A percentile compares a stretch with the other conserved stretches of the same genome.
Conservation (phyloP, 2,888 invertebrate species). For the Parnassius smintheus region DNA sequence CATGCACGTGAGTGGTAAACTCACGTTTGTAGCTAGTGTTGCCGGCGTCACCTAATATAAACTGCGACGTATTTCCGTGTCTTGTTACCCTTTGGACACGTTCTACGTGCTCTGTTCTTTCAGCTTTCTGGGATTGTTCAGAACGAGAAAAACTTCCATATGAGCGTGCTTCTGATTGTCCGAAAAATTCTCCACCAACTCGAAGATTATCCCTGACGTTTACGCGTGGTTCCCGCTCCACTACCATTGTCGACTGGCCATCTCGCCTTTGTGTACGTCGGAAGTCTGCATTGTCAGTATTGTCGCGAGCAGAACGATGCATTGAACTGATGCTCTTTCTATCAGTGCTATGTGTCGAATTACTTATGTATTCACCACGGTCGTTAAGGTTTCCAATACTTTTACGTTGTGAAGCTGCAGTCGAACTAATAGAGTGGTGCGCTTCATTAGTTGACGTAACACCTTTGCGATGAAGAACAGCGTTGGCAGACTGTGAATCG, state of each 20-base stretch:
- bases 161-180: conserved; percentile 85
- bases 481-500: conserved; percentile 87
- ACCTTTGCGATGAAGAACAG: conserved; percentile 89
- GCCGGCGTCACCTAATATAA: conserved; percentile 86
- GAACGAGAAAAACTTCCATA: conserved; percentile 85
- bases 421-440: conserved; percentile 85
- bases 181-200: conserved; percentile 87
- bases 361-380: conserved; percentile 85
- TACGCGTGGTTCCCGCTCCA: conserved; percentile 83
- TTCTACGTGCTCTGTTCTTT: conserved; percentile 72
- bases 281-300: conserved; percentile 63
- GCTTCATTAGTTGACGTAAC: conserved; percentile 85
- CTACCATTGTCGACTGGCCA: conserved; percentile 75
- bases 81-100: conserved; percentile 82
- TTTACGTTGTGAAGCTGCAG: conserved; percentile 89
- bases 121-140: conserved; percentile 64
- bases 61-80: conserved; percentile 87
- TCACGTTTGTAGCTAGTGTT: conserved; percentile 88
- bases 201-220: conserved; percentile 84
- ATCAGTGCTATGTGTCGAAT: conserved; percentile 84
- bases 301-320: conserved; percentile 85
- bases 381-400: conserved; percentile 90
- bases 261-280: conserved; percentile 69
- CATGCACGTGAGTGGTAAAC: conserved; percentile 85
- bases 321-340: conserved; percentile 89